Conservation (phyloP, 2,888 invertebrate genomes). For the Callosobruchus maculatus region DNA sequence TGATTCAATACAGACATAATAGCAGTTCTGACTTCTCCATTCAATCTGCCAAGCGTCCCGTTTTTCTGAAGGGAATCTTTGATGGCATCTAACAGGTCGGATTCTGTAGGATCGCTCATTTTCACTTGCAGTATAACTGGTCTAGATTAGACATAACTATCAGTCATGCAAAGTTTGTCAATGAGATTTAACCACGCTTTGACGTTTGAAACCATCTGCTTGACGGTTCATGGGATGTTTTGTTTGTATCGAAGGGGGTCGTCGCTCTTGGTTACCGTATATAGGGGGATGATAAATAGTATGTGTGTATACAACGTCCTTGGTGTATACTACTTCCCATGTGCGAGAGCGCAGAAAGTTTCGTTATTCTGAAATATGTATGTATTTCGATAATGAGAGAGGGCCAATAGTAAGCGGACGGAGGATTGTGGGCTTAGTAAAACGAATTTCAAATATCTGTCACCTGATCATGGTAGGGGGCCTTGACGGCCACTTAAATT, state of each 20-base stretch:
- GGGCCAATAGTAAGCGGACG: too few species aligned
- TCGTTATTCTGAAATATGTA: too few species aligned
- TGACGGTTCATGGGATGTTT: not conserved
- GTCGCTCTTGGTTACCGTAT: not conserved
- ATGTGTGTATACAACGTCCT: too few species aligned
- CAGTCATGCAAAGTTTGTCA: not conserved
- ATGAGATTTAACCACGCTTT: not conserved
- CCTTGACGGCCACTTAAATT: too few species aligned
- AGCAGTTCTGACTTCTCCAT: slow-evolving; percentile 46
- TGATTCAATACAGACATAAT: slow-evolving; percentile 45
- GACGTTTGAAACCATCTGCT: not conserved
- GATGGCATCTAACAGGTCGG: slow-evolving; percentile 43
- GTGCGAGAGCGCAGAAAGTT: too few species aligned
- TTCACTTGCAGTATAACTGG: not conserved
- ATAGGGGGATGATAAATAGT: not conserved
- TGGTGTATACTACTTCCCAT: too few species aligned
- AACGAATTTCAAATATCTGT: too few species aligned
- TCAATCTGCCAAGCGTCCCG: slow-evolving; percentile 44
- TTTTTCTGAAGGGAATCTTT: slow-evolving; percentile 45
- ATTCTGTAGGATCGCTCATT: slow-evolving; percentile 40
- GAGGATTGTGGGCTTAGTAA: too few species aligned
- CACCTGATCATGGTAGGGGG: too few species aligned
- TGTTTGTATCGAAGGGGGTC: not conserved
- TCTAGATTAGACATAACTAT: not conserved
- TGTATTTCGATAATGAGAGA: too few species aligned